Percentiles rank a stretch among this genome's conserved stretches.
phyloP scores from a whole-genome alignment of 2,797 vertebrate genomes.

The Mormyrops attenuatus region DNA sequence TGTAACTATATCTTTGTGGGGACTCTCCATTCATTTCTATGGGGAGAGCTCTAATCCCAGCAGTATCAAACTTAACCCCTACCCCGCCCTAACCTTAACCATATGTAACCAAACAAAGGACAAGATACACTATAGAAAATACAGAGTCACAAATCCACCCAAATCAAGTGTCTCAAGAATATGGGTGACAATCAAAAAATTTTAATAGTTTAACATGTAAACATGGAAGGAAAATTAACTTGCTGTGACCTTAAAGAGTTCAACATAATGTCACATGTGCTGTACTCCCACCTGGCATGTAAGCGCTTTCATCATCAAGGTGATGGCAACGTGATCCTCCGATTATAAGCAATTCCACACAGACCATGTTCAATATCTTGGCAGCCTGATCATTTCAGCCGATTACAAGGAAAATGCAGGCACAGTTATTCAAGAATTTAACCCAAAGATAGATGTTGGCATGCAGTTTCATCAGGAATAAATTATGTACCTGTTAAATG shows the following conservation, averaged over 20 bases:
- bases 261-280: neutral
- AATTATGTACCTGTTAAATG: neutral
- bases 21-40: neutral
- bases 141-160: neutral
- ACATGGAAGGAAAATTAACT: neutral
- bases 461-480: neutral
- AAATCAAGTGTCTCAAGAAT: constrained; percentile 3
- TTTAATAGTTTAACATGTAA: neutral
- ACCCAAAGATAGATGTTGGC: neutral
- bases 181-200: neutral
- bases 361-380: constrained; percentile 7
- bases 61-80: neutral
- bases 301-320: neutral
- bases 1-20: neutral
- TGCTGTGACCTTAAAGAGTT: neutral
- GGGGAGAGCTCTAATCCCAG: neutral
- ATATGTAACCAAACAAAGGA: neutral
- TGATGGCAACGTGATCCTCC: neutral
- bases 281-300: neutral
- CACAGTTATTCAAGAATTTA: neutral
- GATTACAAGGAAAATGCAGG: neutral
- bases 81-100: neutral
- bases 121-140: constrained; percentile 6
- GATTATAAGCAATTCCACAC: neutral
- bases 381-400: neutral